Conservation (phyloP, 2,113 vertebrate genomes). For the Caretta caretta region DNA sequence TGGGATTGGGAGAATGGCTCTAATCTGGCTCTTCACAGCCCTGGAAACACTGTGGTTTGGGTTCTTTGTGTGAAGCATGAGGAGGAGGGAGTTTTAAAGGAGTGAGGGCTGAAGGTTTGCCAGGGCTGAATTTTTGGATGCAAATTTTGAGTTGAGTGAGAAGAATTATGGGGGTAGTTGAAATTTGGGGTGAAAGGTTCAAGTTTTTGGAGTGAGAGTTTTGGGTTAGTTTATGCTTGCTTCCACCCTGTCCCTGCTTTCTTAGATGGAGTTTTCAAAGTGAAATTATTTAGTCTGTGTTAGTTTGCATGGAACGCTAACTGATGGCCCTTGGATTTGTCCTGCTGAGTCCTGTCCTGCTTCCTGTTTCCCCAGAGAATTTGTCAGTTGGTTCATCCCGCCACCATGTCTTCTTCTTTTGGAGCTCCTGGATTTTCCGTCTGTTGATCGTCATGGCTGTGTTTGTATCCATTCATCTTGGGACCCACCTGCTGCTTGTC, state of each 20-base stretch:
- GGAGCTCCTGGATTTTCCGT: background rate
- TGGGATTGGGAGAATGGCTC: too few species aligned
- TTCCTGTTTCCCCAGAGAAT: background rate
- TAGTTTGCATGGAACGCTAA: background rate
- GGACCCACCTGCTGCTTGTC: background rate
- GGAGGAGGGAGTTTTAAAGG: background rate
- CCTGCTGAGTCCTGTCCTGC: background rate
- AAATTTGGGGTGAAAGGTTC: background rate
- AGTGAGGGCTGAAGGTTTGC: background rate
- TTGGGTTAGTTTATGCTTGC: background rate
- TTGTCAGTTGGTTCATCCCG: background rate
- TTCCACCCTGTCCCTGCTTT: background rate
- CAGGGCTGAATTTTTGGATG: background rate
- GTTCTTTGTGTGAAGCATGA: background rate
- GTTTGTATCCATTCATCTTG: background rate
- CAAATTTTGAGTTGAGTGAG: background rate
- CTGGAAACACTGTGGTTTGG: background rate
- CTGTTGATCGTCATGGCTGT: background rate
- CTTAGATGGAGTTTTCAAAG: background rate
- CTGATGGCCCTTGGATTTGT: background rate
- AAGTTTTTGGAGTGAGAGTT: background rate
- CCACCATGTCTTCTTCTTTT: background rate
- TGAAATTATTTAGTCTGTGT: background rate
- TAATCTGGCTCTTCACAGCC: background rate
- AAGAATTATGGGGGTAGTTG: background rate